These are phyloP conservation scores for Halyomorpha halys DNA, from an alignment of 1,140 invertebrate species.

Conservation along the genomic window DNA sequence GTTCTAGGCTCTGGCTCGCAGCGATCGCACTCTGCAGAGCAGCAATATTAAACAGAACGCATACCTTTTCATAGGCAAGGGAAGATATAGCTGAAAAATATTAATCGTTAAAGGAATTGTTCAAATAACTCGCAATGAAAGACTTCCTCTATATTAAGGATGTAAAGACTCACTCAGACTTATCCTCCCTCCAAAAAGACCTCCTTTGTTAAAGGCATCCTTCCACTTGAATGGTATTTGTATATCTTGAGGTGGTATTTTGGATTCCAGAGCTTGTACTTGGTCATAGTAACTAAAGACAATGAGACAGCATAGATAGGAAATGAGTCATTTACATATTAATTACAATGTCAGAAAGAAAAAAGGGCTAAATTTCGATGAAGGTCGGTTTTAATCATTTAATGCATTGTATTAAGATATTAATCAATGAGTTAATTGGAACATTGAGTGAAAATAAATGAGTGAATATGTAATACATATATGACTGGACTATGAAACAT, in stretches of 20 bases:
- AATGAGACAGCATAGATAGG: constrained; percentile 3
- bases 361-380: no score
- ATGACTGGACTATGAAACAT: no score
- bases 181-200: constrained; percentile 83
- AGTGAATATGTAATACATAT: no score
- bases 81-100: constrained; percentile 62
- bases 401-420: no score
- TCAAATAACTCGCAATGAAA: background rate
- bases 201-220: constrained; percentile 95
- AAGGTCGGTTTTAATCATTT: no score
- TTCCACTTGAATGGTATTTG: constrained; percentile 98
- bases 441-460: no score
- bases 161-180: constrained; percentile 69
- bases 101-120: constrained; percentile 8
- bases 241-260: constrained; percentile 83
- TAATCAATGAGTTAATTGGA: no score
- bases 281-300: constrained; percentile 89
- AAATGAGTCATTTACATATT: background rate
- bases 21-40: constrained; percentile 87
- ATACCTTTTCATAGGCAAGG: constrained; percentile 84
- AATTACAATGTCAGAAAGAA: background rate
- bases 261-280: constrained; percentile 78
- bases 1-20: constrained; percentile 70
- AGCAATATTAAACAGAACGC: constrained; percentile 94
- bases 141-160: background rate